These are phyloP conservation scores for Bufo gargarizans DNA, from an alignment of 2,113 vertebrate species.

Conservation along the genomic window DNA sequence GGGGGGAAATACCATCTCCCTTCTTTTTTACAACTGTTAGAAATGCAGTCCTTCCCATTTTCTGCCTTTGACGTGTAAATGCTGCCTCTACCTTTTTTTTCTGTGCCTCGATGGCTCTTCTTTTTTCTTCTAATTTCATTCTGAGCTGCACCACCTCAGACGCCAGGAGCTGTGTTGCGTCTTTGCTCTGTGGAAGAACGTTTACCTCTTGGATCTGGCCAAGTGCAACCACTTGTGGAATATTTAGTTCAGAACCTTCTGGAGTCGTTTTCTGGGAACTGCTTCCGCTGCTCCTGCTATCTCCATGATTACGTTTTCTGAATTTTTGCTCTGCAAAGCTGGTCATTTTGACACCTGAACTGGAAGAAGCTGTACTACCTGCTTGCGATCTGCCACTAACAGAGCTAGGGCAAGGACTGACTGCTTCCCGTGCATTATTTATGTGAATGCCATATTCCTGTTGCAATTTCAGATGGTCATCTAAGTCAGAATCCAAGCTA, in stretches of 20 bases:
- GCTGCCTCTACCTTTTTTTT: slow-evolving; percentile 97
- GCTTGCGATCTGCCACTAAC: slow-evolving; percentile 86
- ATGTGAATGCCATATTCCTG: slow-evolving; percentile 82
- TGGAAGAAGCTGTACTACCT: slow-evolving; percentile 87
- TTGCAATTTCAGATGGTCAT: slow-evolving; percentile 76
- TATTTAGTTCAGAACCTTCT: slow-evolving; percentile 88
- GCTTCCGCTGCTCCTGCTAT: slow-evolving; percentile 83
- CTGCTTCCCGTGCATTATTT: slow-evolving; percentile 72
- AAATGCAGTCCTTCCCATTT: slow-evolving; percentile 93
- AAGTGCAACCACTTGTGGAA: slow-evolving; percentile 89
- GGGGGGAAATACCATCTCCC: slow-evolving; percentile 82
- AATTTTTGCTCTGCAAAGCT: slow-evolving; percentile 97
- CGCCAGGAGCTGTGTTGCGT: slow-evolving; percentile 91
- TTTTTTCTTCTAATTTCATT: slow-evolving; percentile 95
- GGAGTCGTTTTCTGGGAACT: slow-evolving; percentile 94
- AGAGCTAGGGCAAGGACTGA: slow-evolving; percentile 86
- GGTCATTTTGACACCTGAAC: slow-evolving; percentile 89
- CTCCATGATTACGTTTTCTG: slow-evolving; percentile 81
- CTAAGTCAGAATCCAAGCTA: slow-evolving; percentile 93
- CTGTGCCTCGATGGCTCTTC: slow-evolving; percentile 95
- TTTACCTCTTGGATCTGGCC: slow-evolving; percentile 86
- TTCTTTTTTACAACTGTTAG: slow-evolving; percentile 93
- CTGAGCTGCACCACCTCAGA: slow-evolving; percentile 94
- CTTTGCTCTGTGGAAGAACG: slow-evolving; percentile 76
- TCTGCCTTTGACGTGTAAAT: slow-evolving; percentile 91